Conservation (phyloP, 2,888 invertebrate species). For the Phaedon cochleariae region DNA sequence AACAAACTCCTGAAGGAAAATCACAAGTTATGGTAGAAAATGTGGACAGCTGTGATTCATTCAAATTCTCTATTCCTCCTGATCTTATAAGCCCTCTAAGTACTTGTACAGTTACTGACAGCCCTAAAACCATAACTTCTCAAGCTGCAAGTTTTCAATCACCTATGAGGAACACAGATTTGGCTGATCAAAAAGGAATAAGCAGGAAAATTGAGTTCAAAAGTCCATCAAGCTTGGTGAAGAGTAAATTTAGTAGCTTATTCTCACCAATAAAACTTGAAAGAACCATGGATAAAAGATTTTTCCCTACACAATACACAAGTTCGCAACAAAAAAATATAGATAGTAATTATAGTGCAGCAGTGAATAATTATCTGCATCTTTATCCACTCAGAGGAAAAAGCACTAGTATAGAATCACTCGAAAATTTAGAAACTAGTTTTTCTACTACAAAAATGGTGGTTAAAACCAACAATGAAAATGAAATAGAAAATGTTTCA, state of each 20-base stretch:
- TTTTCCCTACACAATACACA: too few relatives aligned
- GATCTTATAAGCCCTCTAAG: conserved; percentile 31
- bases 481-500: background rate
- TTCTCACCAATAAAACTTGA: background rate
- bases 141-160: background rate
- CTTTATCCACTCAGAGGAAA: background rate
- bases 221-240: background rate
- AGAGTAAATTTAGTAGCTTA: background rate
- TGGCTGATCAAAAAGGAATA: background rate
- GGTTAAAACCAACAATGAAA: background rate
- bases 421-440: too few relatives aligned
- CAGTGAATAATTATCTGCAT: background rate
- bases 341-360: background rate
- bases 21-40: background rate
- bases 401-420: background rate
- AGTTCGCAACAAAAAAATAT: background rate
- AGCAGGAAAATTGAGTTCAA: background rate
- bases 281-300: too few relatives aligned
- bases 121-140: conserved; percentile 8
- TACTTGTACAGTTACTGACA: conserved; percentile 17
- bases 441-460: too few relatives aligned
- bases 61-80: conserved; percentile 14
- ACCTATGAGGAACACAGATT: background rate
- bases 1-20: background rate
- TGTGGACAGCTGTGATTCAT: conserved; percentile 13